Evolutionary conservation across 2,888 invertebrate species (phyloP).

Genomic region (Heliothis peltigera): DNA sequence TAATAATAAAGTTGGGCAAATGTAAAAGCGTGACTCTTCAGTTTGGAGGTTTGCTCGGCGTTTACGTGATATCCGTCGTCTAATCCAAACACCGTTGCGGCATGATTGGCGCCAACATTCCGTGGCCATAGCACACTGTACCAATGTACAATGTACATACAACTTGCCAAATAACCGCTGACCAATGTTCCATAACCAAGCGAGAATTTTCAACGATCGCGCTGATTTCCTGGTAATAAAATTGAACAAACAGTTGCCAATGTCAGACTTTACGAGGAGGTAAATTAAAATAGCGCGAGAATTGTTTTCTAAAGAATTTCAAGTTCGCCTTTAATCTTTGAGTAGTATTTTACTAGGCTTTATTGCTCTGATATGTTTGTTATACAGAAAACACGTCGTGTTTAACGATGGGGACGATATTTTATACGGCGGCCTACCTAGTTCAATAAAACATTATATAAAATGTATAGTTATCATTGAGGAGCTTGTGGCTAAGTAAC

Average conservation of each 20-base stretch:
- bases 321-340: conserved; percentile 65
- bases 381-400: conserved; percentile 18
- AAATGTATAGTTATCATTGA: no score
- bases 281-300: conserved; percentile 76
- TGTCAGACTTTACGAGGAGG: conserved; percentile 84
- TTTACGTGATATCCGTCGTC: conserved; percentile 77
- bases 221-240: conserved; percentile 84
- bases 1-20: conserved; percentile 67
- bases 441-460: no score
- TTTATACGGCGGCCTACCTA: conserved; percentile 8
- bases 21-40: conserved; percentile 76
- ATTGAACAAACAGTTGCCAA: conserved; percentile 83
- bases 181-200: conserved; percentile 75
- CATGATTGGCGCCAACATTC: conserved; percentile 81
- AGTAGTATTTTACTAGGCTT: conserved; percentile 57
- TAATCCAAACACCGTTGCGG: conserved; percentile 73
- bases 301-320: conserved; percentile 66
- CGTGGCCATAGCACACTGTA: conserved; percentile 58
- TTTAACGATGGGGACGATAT: conserved; percentile 15
- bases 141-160: conserved; percentile 52
- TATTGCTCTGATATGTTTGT: conserved; percentile 42
- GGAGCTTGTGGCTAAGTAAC: no score
- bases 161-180: conserved; percentile 73
- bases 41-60: conserved; percentile 75
- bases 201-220: conserved; percentile 72